A percentile compares a stretch with the other conserved stretches of the same genome.
Evolutionary conservation across 2,888 invertebrate genomes (phyloP).

Genomic region (Melanchra persicariae): DNA sequence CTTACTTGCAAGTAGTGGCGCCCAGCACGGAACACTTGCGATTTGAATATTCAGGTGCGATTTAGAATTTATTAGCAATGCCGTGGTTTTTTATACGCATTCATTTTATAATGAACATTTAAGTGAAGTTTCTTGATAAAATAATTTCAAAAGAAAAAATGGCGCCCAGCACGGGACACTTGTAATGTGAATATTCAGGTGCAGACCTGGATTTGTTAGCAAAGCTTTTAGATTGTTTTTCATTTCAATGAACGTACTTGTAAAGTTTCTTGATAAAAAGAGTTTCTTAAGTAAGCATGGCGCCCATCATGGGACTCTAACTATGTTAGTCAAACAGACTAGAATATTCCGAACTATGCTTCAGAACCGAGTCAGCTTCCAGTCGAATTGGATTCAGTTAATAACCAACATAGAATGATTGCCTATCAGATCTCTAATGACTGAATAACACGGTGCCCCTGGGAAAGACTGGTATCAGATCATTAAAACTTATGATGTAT

Average conservation of each 20-base stretch:
- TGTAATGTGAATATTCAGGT: neutral
- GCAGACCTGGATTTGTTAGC: neutral
- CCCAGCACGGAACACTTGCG: constrained; percentile 9
- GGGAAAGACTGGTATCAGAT: no score
- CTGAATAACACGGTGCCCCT: no score
- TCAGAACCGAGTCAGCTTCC: no score
- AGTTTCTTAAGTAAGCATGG: neutral
- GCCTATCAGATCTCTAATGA: no score
- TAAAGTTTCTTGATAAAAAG: neutral
- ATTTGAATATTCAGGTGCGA: neutral
- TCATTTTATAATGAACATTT: neutral
- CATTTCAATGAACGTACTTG: no score
- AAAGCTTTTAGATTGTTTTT: no score
- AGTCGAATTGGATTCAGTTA: no score
- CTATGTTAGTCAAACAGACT: no score
- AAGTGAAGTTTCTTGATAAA: neutral
- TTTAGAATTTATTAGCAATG: constrained; percentile 3
- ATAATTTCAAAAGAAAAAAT: neutral
- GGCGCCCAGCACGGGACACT: constrained; percentile 7
- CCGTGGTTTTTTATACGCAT: neutral
- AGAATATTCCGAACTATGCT: no score
- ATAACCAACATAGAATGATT: no score
- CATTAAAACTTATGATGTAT: no score
- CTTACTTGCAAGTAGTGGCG: constrained; percentile 28
- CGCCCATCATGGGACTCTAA: neutral